Evolutionary conservation across 2,113 vertebrate genomes (phyloP).

Genomic region (Myotis lucifugus): DNA sequence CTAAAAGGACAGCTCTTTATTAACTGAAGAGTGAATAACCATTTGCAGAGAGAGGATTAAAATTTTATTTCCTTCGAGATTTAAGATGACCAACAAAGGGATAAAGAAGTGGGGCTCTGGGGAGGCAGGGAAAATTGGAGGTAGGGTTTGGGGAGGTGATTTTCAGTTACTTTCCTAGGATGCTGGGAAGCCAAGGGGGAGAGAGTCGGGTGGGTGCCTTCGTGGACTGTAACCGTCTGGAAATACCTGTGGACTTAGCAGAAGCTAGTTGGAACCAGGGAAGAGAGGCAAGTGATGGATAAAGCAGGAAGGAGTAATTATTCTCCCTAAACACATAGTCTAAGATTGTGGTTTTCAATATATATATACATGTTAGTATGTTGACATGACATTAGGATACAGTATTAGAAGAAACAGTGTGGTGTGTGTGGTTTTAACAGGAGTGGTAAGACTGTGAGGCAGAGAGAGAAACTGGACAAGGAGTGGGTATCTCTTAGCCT

Average conservation of each 20-base stretch:
- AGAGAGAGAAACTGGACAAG: neutral
- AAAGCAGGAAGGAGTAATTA: neutral
- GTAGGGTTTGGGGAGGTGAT: neutral
- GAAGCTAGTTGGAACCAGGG: neutral
- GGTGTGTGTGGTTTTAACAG: neutral
- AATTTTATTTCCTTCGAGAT: slow-evolving; percentile 53
- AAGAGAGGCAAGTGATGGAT: neutral
- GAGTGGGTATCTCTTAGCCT: neutral
- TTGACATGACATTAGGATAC: neutral
- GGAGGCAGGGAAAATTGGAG: neutral
- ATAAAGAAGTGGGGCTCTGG: neutral
- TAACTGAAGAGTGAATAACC: slow-evolving; percentile 12
- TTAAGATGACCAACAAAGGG: slow-evolving; percentile 32
- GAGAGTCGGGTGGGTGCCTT: neutral
- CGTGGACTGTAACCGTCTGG: neutral
- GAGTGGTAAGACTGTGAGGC: neutral
- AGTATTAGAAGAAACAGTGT: neutral
- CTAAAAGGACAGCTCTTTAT: slow-evolving; percentile 33
- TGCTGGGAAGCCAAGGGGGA: neutral
- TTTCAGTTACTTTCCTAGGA: neutral
- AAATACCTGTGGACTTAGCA: neutral
- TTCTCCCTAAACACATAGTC: neutral
- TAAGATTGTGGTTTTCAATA: neutral
- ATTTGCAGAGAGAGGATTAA: slow-evolving; percentile 51
- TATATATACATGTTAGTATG: too few relatives aligned